A percentile compares a stretch with the other conserved stretches of the same genome.
Conservation (phyloP, 2,888 invertebrate species). For the Pteria penguin region DNA sequence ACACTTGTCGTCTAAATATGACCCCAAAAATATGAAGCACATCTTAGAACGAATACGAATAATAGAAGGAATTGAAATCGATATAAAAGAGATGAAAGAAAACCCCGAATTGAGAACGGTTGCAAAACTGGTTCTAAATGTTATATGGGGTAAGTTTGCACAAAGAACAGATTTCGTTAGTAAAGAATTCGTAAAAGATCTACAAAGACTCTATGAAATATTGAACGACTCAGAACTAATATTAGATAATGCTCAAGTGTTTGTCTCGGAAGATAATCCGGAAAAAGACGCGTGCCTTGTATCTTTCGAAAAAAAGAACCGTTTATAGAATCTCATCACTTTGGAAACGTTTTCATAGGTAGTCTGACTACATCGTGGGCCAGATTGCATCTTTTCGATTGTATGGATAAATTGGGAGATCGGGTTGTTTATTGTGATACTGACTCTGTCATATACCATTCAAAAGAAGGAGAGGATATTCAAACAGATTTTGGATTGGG, state of each 20-base stretch:
- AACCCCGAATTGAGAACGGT: constrained; percentile 12
- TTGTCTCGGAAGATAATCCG: too few species aligned
- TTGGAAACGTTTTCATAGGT: neutral
- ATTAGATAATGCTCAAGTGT: too few species aligned
- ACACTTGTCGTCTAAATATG: neutral
- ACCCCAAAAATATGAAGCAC: neutral
- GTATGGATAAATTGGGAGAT: neutral
- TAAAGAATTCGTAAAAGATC: too few species aligned
- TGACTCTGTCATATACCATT: neutral
- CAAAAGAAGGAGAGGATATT: neutral
- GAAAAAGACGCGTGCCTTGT: too few species aligned
- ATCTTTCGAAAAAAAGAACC: too few species aligned
- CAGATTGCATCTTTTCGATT: neutral
- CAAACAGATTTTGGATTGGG: neutral
- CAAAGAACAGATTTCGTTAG: neutral
- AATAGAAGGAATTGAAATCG: constrained; percentile 22
- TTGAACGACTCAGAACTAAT: too few species aligned
- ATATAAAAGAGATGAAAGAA: neutral
- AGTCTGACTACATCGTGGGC: neutral
- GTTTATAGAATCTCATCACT: too few species aligned
- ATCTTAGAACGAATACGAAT: too few species aligned
- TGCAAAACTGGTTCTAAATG: constrained; percentile 20
- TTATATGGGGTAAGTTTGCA: constrained; percentile 22
- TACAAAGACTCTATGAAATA: too few species aligned
- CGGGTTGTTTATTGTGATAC: neutral